Evolutionary conservation across 2,113 vertebrate genomes (phyloP).

Genomic region (Podarcis muralis): DNA sequence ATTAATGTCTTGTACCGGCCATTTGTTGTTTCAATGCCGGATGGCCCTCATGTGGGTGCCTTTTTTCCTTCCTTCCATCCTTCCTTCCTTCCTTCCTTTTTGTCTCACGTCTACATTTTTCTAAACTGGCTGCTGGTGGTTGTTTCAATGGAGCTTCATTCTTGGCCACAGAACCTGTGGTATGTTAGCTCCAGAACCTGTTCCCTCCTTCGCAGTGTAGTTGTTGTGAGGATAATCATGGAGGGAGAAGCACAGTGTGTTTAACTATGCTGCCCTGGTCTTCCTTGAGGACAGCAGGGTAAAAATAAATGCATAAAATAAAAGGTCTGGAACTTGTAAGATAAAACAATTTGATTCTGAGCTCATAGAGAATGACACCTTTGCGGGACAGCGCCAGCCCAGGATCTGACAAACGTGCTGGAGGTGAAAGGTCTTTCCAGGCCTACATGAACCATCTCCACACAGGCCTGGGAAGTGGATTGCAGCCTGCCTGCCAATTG

Average conservation of each 20-base stretch:
- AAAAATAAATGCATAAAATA: not conserved
- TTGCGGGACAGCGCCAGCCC: too few relatives aligned
- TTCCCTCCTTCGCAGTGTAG: not conserved
- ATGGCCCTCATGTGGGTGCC: constrained; percentile 25
- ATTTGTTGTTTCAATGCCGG: constrained; percentile 55
- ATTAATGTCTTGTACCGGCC: constrained; percentile 56
- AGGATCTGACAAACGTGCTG: too few relatives aligned
- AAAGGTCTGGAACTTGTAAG: not conserved
- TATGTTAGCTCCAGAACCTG: not conserved
- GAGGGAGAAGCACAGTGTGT: not conserved
- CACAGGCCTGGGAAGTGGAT: too few relatives aligned
- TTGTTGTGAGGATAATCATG: not conserved
- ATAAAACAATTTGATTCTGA: not conserved
- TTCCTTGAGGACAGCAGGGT: not conserved
- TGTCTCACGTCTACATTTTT: constrained; percentile 1
- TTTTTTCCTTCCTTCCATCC: constrained; percentile 10
- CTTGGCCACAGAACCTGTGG: not conserved
- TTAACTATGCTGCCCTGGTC: not conserved
- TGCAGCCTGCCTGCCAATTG: too few relatives aligned
- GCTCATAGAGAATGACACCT: not conserved
- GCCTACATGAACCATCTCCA: too few relatives aligned
- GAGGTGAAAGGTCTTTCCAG: too few relatives aligned
- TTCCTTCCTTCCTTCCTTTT: not conserved
- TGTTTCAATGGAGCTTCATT: not conserved
- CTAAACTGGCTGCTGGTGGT: constrained; percentile 17